Conservation (phyloP, 1,140 invertebrate species). For the Solen grandis region DNA sequence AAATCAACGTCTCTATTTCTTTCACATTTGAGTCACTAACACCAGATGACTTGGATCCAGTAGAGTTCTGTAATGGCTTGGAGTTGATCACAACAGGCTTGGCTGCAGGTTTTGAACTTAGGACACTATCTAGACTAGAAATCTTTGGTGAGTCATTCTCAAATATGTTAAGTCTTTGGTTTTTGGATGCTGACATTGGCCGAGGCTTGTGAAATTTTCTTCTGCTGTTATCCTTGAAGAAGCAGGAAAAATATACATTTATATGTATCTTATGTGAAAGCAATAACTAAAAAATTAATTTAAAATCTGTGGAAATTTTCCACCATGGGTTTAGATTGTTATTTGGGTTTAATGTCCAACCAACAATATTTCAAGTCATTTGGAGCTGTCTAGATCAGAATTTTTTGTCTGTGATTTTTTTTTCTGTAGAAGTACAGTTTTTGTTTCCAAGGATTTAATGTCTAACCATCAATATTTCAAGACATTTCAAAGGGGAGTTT, state of each 20-base stretch:
- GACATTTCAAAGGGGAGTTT: too few relatives aligned
- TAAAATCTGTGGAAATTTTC: too few relatives aligned
- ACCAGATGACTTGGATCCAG: not conserved
- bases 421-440: too few relatives aligned
- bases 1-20: constrained; percentile 54
- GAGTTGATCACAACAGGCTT: constrained; percentile 37
- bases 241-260: not conserved
- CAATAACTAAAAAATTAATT: too few relatives aligned
- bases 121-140: constrained; percentile 38
- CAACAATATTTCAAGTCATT: too few relatives aligned
- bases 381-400: too few relatives aligned
- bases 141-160: constrained; percentile 46
- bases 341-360: too few relatives aligned
- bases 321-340: too few relatives aligned
- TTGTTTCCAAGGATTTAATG: too few relatives aligned
- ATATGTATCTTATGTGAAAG: too few relatives aligned
- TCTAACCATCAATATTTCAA: too few relatives aligned
- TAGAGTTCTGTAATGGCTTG: constrained; percentile 3
- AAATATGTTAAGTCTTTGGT: constrained; percentile 56
- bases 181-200: constrained; percentile 54
- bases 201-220: constrained; percentile 61
- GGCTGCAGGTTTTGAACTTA: constrained; percentile 7
- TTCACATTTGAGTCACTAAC: constrained; percentile 21
- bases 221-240: constrained; percentile 51
- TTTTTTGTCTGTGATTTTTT: too few relatives aligned